Conservation (phyloP, 2,888 invertebrate genomes). For the Dasysyrphus albostriatus region DNA sequence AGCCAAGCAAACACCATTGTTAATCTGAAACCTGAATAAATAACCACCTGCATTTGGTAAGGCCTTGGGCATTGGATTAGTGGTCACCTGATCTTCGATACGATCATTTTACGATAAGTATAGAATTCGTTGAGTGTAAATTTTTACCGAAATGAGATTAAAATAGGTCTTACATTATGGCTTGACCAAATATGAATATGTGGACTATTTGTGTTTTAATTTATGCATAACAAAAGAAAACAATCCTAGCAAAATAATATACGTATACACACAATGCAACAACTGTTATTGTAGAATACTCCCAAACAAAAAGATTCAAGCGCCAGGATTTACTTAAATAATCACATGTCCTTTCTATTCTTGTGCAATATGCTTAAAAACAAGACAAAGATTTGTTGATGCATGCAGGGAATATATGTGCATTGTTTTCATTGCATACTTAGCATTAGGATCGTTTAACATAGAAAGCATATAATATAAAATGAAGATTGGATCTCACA, state of each 20-base stretch:
- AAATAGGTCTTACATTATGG: conserved; percentile 21
- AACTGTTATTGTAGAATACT: conserved; percentile 17
- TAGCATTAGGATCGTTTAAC: conserved; percentile 51
- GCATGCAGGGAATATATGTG: conserved; percentile 38
- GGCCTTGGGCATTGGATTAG: conserved; percentile 62
- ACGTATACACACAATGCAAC: too few species aligned
- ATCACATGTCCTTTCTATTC: conserved; percentile 67
- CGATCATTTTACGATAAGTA: conserved; percentile 52
- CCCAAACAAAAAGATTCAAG: conserved; percentile 47
- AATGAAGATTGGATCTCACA: conserved; percentile 55
- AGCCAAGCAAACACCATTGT: background rate
- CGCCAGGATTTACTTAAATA: conserved; percentile 66
- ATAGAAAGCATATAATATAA: background rate
- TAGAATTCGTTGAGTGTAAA: conserved; percentile 55
- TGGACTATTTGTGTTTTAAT: conserved; percentile 67
- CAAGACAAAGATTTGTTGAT: conserved; percentile 35
- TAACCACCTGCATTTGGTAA: conserved; percentile 58
- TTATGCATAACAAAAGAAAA: conserved; percentile 54
- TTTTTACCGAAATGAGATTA: conserved; percentile 71
- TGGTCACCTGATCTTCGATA: conserved; percentile 69
- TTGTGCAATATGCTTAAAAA: conserved; percentile 53
- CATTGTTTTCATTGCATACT: conserved; percentile 10
- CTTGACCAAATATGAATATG: conserved; percentile 36
- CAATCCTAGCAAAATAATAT: conserved; percentile 18
- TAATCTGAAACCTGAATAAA: background rate